These are phyloP conservation scores for Oncopeltus fasciatus DNA, from an alignment of 1,140 invertebrate genomes.

Conservation along the genomic window DNA sequence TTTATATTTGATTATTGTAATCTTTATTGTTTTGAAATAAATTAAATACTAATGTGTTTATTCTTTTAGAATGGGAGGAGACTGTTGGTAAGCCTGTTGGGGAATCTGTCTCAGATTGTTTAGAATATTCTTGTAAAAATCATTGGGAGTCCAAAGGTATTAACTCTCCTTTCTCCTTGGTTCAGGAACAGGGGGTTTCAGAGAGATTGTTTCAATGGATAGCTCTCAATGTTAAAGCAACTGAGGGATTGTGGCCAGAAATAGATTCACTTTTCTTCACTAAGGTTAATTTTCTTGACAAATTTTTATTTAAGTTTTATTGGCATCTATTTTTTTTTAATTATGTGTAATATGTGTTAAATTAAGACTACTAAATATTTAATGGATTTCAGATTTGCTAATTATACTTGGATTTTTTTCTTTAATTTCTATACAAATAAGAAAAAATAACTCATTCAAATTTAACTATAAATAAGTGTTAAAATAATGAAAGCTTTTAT, in stretches of 20 bases:
- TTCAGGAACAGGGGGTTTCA: slow-evolving; percentile 33
- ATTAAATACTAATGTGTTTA: no score
- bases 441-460: no score
- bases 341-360: no score
- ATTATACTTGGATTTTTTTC: no score
- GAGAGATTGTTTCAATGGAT: slow-evolving; percentile 40
- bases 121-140: slow-evolving; percentile 32
- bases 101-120: slow-evolving; percentile 31
- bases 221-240: slow-evolving; percentile 33
- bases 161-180: slow-evolving; percentile 30
- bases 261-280: slow-evolving; percentile 40
- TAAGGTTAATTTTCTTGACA: slow-evolving; percentile 35
- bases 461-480: no score
- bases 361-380: no score
- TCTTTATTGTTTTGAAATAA: no score
- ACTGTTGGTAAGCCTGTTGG: slow-evolving; percentile 28
- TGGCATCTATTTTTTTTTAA: no score
- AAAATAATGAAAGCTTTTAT: no score
- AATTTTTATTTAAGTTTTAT: not conserved
- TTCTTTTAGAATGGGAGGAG: slow-evolving; percentile 34
- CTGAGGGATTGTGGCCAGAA: slow-evolving; percentile 37
- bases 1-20: no score
- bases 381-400: no score
- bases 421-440: no score
- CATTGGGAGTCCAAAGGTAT: slow-evolving; percentile 31